Base-by-base conservation (phyloP, 2,888 invertebrate genomes). In the Ctena decussata region DNA sequence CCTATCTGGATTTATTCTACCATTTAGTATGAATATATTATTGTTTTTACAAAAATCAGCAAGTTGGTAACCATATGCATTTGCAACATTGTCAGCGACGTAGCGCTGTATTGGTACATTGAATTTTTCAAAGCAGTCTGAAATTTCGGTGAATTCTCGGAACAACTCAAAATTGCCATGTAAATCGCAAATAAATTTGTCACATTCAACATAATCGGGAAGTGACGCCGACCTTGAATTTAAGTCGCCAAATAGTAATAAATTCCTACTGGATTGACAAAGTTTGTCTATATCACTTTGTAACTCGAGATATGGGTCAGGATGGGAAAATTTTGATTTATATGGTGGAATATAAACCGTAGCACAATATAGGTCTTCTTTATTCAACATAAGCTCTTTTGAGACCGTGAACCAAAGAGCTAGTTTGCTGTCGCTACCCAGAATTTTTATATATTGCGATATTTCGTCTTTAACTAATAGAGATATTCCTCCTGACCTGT, bases 401-500 rank as follows among this genome's bases (percentile, higher is more conserved):
- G 65, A 65, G 6, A 65, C n/a, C 15, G 24, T 65, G 65, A 65
- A 65, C 53, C 53, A 75, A 6, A 75, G n/a, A 11, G 39, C 57
- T 24, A 75, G 53, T 37, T 75, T 75, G 27, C 74, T 75, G 11
- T 35, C 30, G n/a, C 35, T 53, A 24, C 53, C 15, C 6, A 53
- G n/a, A 6, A 75, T 57, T 35, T 75, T 3, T 5, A 57, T 12
- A 73, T 46, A 46, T 21, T 1, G 27, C 5, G 18, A 18, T 15
- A 57, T 0, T 53, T 75, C 32, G 39, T 49, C 35, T 75, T 53
- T 57, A 24, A 75, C 35, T 2, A 75, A 24, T 24, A 75, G 21
- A n/a, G 37, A 24, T 2, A 75, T 75, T 75, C 57, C 74, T 21
- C 57, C 74, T 21, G 74, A 75, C 57, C 74, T 75, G 15, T 57